These are phyloP conservation scores for Gymnopithys bicolor DNA, from an alignment of 2,797 vertebrate species.

Conservation along the genomic window DNA sequence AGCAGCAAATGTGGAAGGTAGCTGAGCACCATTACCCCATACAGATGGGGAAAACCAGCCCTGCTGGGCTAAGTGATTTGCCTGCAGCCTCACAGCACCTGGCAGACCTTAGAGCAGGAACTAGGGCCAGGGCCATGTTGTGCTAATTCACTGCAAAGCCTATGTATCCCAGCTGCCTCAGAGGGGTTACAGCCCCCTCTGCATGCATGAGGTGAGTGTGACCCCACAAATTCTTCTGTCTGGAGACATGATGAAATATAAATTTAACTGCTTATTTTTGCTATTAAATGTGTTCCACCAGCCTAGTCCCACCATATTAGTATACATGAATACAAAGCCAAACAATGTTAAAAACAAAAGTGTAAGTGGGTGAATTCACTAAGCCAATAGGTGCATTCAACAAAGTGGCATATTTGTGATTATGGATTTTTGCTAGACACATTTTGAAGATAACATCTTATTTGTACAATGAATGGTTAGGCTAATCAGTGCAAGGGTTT, in stretches of 20 bases:
- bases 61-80: constrained; percentile 41
- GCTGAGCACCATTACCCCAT: constrained; percentile 39
- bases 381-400: constrained; percentile 32
- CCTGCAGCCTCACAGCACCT: constrained; percentile 34
- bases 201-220: background rate
- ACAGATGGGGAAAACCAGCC: constrained; percentile 58
- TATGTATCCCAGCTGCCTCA: background rate
- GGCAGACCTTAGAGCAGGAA: constrained; percentile 51
- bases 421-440: constrained; percentile 52
- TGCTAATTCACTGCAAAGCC: background rate
- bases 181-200: background rate
- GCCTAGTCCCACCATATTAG: background rate
- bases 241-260: constrained; percentile 17
- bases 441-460: constrained; percentile 69
- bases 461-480: constrained; percentile 59
- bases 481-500: constrained; percentile 34
- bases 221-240: background rate
- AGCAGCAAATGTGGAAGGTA: background rate
- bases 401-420: constrained; percentile 54
- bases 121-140: background rate
- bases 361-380: constrained; percentile 34
- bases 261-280: background rate
- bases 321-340: background rate
- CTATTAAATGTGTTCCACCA: background rate
- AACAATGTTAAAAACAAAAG: background rate